Percentiles rank a stretch among this genome's conserved stretches.
Evolutionary conservation across 2,797 vertebrate species (phyloP).

Genomic region (Gallinago nigripennis): DNA sequence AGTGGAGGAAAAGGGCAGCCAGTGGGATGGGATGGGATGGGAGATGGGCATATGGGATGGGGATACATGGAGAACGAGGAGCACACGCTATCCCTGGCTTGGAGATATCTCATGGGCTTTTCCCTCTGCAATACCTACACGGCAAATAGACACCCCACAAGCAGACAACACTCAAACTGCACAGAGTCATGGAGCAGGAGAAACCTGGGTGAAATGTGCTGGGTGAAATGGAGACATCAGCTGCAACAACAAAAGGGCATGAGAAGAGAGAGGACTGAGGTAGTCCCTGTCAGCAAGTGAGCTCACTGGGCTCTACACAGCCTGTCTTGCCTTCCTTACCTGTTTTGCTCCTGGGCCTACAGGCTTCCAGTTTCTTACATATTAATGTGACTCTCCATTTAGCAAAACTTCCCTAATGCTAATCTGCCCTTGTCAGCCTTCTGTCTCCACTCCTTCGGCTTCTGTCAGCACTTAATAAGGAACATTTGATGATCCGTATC

Average conservation of each 20-base stretch:
- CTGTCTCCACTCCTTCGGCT: neutral
- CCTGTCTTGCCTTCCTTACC: neutral
- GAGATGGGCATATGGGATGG: neutral
- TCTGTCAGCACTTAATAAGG: neutral
- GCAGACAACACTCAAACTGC: neutral
- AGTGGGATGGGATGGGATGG: rapidly evolving
- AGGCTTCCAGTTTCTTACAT: neutral
- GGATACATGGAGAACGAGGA: neutral
- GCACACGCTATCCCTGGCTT: neutral
- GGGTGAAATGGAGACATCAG: neutral
- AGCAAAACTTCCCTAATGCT: neutral
- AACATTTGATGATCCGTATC: neutral
- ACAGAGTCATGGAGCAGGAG: neutral
- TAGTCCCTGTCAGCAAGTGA: neutral
- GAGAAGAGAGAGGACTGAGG: neutral
- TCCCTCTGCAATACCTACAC: neutral
- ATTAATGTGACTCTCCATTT: neutral
- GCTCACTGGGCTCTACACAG: neutral
- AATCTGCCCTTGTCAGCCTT: neutral
- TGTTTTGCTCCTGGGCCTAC: neutral
- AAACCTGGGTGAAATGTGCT: neutral
- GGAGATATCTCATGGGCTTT: neutral
- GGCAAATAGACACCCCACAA: neutral
- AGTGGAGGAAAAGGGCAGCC: rapidly evolving
- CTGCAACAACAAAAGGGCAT: neutral